Conservation (phyloP, 2,797 vertebrate genomes). For the Chaenodraco wilsoni region DNA sequence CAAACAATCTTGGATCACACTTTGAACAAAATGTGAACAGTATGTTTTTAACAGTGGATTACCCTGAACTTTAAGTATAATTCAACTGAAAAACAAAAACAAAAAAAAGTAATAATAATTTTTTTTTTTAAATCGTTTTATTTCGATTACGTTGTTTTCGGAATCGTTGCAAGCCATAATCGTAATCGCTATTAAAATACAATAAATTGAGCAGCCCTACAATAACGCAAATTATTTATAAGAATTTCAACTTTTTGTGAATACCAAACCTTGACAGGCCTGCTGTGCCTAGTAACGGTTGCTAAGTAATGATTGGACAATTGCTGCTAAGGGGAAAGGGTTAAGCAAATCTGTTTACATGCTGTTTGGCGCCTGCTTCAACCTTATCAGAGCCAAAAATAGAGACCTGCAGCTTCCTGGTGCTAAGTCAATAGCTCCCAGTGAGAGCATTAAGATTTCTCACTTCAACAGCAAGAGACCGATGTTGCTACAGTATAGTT, state of each 20-base stretch:
- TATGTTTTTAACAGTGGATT: no score
- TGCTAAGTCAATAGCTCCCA: conserved; percentile 23
- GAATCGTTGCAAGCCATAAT: no score
- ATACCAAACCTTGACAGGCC: not conserved
- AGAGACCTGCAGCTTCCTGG: conserved; percentile 27
- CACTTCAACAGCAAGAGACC: conserved; percentile 10
- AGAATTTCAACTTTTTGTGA: not conserved
- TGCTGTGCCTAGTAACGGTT: conserved; percentile 1
- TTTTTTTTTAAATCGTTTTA: no score
- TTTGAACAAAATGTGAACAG: no score
- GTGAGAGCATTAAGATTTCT: conserved; percentile 19
- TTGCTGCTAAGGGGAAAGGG: not conserved
- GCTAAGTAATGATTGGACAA: conserved; percentile 7
- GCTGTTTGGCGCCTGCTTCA: conserved; percentile 20
- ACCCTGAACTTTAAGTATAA: no score
- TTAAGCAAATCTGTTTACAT: conserved; percentile 13
- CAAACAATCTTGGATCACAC: no score
- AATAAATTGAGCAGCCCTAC: no score
- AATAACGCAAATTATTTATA: not conserved
- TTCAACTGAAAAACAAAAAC: no score
- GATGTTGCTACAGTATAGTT: conserved; percentile 10
- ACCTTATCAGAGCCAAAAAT: conserved; percentile 33
- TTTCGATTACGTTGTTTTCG: no score
- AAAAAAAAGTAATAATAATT: no score
- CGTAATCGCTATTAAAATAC: no score